phyloP scores from a whole-genome alignment of 2,888 invertebrate genomes.

The Sinodicranocentrus sp. region DNA sequence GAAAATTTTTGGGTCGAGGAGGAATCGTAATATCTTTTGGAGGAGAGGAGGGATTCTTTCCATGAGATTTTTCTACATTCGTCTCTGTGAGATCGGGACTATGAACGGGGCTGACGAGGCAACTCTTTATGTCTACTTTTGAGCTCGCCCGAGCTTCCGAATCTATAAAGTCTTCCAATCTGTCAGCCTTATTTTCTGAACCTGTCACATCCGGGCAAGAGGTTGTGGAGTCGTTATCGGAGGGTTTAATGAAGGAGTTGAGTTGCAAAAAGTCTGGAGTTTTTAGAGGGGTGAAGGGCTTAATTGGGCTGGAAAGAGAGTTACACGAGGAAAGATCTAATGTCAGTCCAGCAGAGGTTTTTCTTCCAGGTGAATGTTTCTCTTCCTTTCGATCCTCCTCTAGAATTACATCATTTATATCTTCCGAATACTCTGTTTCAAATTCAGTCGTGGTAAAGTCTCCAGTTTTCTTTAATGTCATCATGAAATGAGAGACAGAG shows the following conservation, averaged over 20 bases:
- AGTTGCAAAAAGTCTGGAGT: slow-evolving; percentile 57
- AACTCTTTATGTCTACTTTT: slow-evolving; percentile 31
- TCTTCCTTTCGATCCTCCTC: not conserved
- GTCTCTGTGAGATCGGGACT: slow-evolving; percentile 57
- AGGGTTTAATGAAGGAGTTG: not conserved
- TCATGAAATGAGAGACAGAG: slow-evolving; percentile 34
- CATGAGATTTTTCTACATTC: slow-evolving; percentile 2
- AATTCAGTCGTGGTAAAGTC: slow-evolving; percentile 23
- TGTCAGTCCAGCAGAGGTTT: slow-evolving; percentile 24
- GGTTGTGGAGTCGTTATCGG: not conserved
- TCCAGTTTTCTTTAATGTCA: slow-evolving; percentile 27
- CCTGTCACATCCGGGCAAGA: not conserved
- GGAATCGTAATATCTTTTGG: slow-evolving; percentile 43
- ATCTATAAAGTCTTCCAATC: not conserved
- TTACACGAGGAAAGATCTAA: slow-evolving; percentile 22
- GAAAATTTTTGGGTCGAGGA: slow-evolving; percentile 59
- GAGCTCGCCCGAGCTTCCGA: not conserved
- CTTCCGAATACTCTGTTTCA: slow-evolving; percentile 15
- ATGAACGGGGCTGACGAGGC: slow-evolving; percentile 39
- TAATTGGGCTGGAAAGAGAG: not conserved
- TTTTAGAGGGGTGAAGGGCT: slow-evolving; percentile 57
- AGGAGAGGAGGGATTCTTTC: slow-evolving; percentile 28
- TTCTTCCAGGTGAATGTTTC: not conserved
- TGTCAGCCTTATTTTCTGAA: too few species aligned
- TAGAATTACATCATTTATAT: not conserved